Percentiles rank a stretch among this genome's conserved stretches.
Evolutionary conservation across 2,888 invertebrate genomes (phyloP).

Genomic region (Hetaerina titia): DNA sequence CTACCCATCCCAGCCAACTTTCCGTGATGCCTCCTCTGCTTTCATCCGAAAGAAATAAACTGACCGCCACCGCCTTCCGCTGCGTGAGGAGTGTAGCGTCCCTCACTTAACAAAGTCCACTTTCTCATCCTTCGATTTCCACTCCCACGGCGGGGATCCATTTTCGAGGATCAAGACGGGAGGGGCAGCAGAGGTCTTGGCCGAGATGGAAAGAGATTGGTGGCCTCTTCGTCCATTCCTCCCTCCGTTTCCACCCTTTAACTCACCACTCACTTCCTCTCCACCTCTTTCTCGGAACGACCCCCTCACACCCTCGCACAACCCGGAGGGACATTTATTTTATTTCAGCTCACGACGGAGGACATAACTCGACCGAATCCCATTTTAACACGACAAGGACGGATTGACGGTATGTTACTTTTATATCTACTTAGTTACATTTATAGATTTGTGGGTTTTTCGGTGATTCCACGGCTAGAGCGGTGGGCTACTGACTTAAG

Average conservation of each 20-base stretch:
- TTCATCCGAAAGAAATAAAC: constrained; percentile 19
- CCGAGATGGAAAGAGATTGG: neutral
- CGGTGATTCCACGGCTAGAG: too few species aligned
- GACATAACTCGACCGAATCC: constrained; percentile 8
- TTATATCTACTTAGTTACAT: neutral
- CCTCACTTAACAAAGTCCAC: constrained; percentile 21
- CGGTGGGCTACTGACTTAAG: too few species aligned
- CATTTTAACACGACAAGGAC: neutral
- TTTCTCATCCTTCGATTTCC: neutral
- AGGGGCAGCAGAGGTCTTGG: too few species aligned
- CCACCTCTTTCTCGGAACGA: too few species aligned
- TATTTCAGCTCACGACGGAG: neutral
- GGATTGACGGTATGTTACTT: neutral
- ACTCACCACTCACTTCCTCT: neutral
- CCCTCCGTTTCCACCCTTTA: neutral
- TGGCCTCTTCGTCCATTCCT: neutral
- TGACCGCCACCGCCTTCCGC: neutral
- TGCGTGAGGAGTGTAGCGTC: neutral
- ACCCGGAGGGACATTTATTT: neutral
- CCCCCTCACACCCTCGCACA: neutral
- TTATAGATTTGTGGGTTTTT: too few species aligned
- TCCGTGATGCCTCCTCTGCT: neutral
- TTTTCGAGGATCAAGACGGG: neutral
- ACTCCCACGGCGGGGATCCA: neutral
- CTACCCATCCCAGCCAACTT: neutral